These are phyloP conservation scores for Lagopus leucura DNA, from an alignment of 2,113 vertebrate species.

Conservation along the genomic window DNA sequence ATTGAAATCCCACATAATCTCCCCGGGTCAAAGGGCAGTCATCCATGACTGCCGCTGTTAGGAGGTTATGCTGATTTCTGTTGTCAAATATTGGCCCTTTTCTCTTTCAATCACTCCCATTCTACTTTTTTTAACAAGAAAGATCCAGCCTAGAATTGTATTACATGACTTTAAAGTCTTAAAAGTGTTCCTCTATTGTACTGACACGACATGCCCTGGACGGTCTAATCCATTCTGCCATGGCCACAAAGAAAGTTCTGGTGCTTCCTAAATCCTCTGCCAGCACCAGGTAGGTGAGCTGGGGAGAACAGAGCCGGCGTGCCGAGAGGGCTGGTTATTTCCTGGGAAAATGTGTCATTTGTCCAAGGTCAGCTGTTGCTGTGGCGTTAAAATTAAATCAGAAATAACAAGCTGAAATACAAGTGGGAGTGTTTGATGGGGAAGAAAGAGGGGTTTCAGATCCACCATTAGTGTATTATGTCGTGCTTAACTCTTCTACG, in stretches of 20 bases:
- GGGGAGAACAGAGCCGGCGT: not conserved
- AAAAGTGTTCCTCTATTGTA: slow-evolving; percentile 81
- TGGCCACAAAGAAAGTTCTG: slow-evolving; percentile 76
- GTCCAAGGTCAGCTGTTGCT: slow-evolving; percentile 22
- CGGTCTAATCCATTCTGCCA: slow-evolving; percentile 75
- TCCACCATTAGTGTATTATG: not conserved
- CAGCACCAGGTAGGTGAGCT: slow-evolving; percentile 52
- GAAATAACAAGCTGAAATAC: not conserved
- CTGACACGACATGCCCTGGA: slow-evolving; percentile 74
- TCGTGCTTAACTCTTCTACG: not conserved
- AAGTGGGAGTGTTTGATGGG: not conserved
- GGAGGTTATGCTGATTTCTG: slow-evolving; percentile 89
- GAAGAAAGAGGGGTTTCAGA: not conserved
- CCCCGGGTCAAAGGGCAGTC: slow-evolving; percentile 85
- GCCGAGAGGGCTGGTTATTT: not conserved
- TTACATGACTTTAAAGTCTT: slow-evolving; percentile 88
- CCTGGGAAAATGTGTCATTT: slow-evolving; percentile 6
- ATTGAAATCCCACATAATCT: slow-evolving; percentile 89
- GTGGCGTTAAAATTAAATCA: not conserved
- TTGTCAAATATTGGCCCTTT: slow-evolving; percentile 86
- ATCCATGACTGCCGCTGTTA: slow-evolving; percentile 85
- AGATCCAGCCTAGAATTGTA: slow-evolving; percentile 83
- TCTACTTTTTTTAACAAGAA: slow-evolving; percentile 81
- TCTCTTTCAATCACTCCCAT: slow-evolving; percentile 82
- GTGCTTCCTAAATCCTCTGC: slow-evolving; percentile 67